Base-by-base conservation (phyloP, 2,888 invertebrate species). In the Scrobipalpa costella region DNA sequence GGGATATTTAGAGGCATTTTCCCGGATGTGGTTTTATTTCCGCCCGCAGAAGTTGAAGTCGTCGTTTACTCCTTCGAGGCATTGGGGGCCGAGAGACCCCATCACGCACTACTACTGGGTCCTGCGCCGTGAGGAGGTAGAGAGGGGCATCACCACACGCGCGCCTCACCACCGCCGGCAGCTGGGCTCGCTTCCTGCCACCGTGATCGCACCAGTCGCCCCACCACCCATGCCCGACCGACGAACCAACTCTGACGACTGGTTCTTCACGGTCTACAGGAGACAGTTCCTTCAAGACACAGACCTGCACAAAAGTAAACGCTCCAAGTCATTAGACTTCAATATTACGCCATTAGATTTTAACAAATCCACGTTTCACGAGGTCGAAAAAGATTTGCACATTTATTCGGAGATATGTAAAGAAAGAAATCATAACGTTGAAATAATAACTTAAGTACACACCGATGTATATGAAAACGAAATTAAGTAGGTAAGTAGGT, bases 61-160 rank as follows among this genome's bases (percentile, higher is more conserved):
- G 33, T 85, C 90, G 11, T 88, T 90, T 70, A 76, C 73, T 64
- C 86, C 90, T 3, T 85, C 90, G 0, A 77, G 89, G 1, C 87
- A 88, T 64, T 91, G 90, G 90, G 90, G 90, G 1, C 90, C 90
- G 0, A 76, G 88, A 38, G 90, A 90, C 68, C 90, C 90, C 7
- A 86, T 91, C 66, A 82, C 85, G 0, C 89, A 89, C 66, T 87
- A 90, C 73, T 86, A 88, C 72, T 90, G 90, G 90, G 67, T 86
- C 64, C 79, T 85, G 8, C 75, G 84, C 2, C 78, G 89, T 0
- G 85, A 86, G 33, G 83, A 84, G 61, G 59, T 70, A 3, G 76
- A 75, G 0, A 69, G 76, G 1, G 77, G 73, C 0, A 70, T 15
- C n/a, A 15, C 74, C 61, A 50, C 50, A 21, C 0, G n/a, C 27